Base-by-base conservation (phyloP, 2,888 invertebrate genomes). In the Cinara cedri region DNA sequence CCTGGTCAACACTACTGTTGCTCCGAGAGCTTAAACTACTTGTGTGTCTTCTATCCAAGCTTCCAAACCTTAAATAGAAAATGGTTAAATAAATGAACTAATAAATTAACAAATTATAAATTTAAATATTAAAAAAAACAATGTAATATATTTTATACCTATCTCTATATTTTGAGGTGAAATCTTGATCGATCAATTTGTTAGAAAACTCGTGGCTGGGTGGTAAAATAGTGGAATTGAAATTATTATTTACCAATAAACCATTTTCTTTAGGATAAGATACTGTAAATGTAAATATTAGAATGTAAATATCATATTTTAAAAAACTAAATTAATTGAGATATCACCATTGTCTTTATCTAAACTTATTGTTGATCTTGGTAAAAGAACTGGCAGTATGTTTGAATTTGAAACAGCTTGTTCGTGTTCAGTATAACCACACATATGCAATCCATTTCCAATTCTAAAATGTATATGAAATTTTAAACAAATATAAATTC, bases 11-110 rank as follows among this genome's bases (percentile, higher is more conserved):
- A 66, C 57, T 68, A 46, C 54, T 75, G 10, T 65, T 63, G 63
- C 63, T 75, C 26, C 65, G 65, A 26, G 75, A 66, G 42, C 49
- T 76, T 26, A 49, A 76, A 68, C 49, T 78, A 24, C 60, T 57
- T 3, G 75, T 71, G 4, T 82, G 80, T 84, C 89, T 87, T 54
- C 90, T 86, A 84, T 90, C 90, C 51, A 90, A 86, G 84, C 90
- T 90, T 4, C 90, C 89, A 84, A 89, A 90, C 83, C 89, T 88
- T 34, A 60, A 81, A 78, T 16, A 16, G 78, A 21, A 24, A 60
- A 75, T n/a, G n/a, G n/a, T n/a, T n/a, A n/a, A n/a, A n/a, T n/a
- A n/a, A n/a, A n/a, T n/a, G n/a, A n/a, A n/a, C n/a, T n/a, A n/a
- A n/a, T n/a, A n/a, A n/a, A n/a, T n/a, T n/a, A n/a, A n/a, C n/a